Evolutionary conservation across 2,113 vertebrate species (phyloP), one percentile per base, ranked within the genome.

Genomic region (Phyllostomus hastatus): DNA sequence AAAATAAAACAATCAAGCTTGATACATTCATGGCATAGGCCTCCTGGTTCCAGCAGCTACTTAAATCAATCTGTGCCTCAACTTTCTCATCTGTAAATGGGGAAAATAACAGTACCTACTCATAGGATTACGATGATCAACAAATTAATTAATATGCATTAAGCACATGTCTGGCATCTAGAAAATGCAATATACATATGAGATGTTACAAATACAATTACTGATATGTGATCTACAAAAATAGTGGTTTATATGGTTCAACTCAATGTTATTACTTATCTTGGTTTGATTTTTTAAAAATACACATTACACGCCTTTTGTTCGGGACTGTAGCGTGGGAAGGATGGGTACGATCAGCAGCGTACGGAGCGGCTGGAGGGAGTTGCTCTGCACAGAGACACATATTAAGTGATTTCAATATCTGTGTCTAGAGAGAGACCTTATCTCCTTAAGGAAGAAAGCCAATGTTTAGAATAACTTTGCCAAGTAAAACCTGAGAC

Each of bases 401-500:
- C 8, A 20, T 33, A 87, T 0, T 72, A 85, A 78, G 54, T 85
- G 88, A 82, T 78, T 90, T 91, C 88, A 57, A 4, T 94, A 57
- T 43, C 67, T 75, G 11, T n/a, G 38, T 79, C 33, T 64, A 93
- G 46, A 83, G 86, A 1, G 7, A 73, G 61, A 91, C 48, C 9
- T 75, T 33, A 46, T 22, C 20, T 75, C 57, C 38, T 87, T 1
- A 11, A n/a, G 26, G 69, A 91, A 94, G 66, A 67, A 89, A 96
- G 73, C 35, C 66, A 91, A 46, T 66, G 76, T 93, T 96, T 92
- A 90, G 67, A 95, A 61, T 83, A 82, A 75, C 6, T 54, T 89
- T 93, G 54, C 52, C 79, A 97, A 95, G 69, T 61, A 84, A 90
- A 90, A 86, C 8, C 43, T 88, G 41, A 95, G 81, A 61, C 14